These are phyloP conservation scores for Stratiomys singularior DNA, from an alignment of 2,888 invertebrate genomes.

Conservation along the genomic window DNA sequence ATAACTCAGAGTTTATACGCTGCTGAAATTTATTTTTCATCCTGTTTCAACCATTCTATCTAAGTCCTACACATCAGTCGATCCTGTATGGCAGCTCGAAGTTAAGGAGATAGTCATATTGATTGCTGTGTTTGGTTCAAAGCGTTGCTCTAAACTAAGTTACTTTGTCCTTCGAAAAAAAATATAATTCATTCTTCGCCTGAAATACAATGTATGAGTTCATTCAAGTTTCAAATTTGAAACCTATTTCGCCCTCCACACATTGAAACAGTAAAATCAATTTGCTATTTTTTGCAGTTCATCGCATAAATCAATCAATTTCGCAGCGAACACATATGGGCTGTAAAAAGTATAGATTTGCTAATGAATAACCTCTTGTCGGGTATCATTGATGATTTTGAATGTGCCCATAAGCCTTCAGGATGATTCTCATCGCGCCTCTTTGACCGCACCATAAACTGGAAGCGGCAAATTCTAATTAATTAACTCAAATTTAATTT, in stretches of 20 bases:
- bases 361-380: background rate
- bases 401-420: background rate
- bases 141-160: too few species aligned
- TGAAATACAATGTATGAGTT: background rate
- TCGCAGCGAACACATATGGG: background rate
- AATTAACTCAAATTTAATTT: conserved; percentile 26
- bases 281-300: conserved; percentile 9
- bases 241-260: background rate
- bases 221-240: background rate
- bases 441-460: background rate
- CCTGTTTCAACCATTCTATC: too few species aligned
- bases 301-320: conserved; percentile 28
- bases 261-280: background rate
- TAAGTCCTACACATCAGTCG: too few species aligned
- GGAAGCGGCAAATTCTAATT: background rate
- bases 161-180: too few species aligned
- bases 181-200: too few species aligned
- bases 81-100: too few species aligned
- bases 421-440: background rate
- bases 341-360: background rate
- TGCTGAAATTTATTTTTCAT: too few species aligned
- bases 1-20: too few species aligned
- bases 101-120: too few species aligned
- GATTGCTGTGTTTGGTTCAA: too few species aligned
- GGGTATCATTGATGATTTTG: background rate